Base-by-base conservation (phyloP, 2,797 vertebrate species). In the Rhynchonycteris naso region DNA sequence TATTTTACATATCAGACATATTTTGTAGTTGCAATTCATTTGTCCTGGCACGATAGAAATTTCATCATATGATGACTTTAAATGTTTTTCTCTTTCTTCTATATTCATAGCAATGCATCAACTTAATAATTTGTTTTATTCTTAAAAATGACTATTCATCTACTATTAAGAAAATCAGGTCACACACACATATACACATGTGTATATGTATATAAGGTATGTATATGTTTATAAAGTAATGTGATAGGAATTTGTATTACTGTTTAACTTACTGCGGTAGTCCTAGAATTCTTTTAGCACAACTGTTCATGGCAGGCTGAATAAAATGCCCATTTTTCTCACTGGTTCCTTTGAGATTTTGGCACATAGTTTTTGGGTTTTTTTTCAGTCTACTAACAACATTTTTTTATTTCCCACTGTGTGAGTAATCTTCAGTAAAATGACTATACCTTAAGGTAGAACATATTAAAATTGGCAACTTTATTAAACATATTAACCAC, bases 381-480 rank as follows among this genome's bases (percentile, higher is more conserved):
- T 43, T 43, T 43, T 43, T 92, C 56, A 90, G 5, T 91, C 28
- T 94, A 63, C 13, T 81, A 30, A 83, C 26, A 52, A 87, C 19
- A 90, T 88, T 84, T 91, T 71, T 83, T 81, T 43, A 87, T 91
- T 90, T 90, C 56, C 11, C 18, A 68, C 38, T 52, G 15, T 88
- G 38, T 95, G 81, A 96, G 35, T 88, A 88, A 94, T 93, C 24
- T 83, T 78, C 30, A 81, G n/a, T 87, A 94, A 96, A 66, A 95
- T 96, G 63, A 93, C 52, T 82, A 0, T 71, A 50, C 78, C 50
- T 95, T 91, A 95, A 92, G 35, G 30, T 95, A 93, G 97, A 95
- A 52, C 66, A 80, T 71, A 96, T 95, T 96, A 95, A 96, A 97
- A 95, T 63, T 95, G 92, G 80, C 74, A 97, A 82, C 54, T 71